These are phyloP conservation scores for Hippocampus barbouri DNA, from an alignment of 2,113 vertebrate genomes.

Conservation along the genomic window DNA sequence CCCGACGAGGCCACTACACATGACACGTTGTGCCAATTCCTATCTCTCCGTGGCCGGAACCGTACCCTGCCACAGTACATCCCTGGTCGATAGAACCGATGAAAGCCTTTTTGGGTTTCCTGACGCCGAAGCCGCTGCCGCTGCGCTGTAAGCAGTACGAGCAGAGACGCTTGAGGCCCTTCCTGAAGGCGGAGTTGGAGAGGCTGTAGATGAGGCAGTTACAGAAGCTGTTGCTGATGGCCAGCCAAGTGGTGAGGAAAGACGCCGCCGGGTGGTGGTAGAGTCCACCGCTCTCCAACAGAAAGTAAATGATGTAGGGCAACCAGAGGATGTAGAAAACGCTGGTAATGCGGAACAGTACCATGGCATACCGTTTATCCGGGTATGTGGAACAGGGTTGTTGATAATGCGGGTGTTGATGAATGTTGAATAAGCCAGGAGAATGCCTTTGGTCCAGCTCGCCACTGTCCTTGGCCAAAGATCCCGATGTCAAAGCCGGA, in stretches of 20 bases:
- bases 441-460: constrained; percentile 71
- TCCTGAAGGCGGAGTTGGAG: constrained; percentile 96
- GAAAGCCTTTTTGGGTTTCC: constrained; percentile 75
- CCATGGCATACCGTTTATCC: constrained; percentile 92
- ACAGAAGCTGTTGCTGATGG: constrained; percentile 99
- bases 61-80: constrained; percentile 30
- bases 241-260: constrained; percentile 96
- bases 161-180: constrained; percentile 91
- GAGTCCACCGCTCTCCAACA: constrained; percentile 89
- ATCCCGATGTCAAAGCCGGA: constrained; percentile 17
- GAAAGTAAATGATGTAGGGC: constrained; percentile 96
- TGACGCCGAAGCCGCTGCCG: constrained; percentile 53
- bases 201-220: constrained; percentile 99
- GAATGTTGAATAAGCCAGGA: constrained; percentile 27
- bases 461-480: constrained; percentile 32
- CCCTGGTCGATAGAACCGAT: constrained; percentile 59
- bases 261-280: constrained; percentile 82
- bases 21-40: constrained; percentile 59
- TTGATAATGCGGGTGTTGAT: constrained; percentile 49
- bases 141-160: constrained; percentile 81
- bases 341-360: constrained; percentile 95
- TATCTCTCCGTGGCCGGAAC: constrained; percentile 39
- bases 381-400: constrained; percentile 72
- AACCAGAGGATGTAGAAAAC: constrained; percentile 98
- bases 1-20: constrained; percentile 39